Evolutionary conservation across 2,888 invertebrate species (phyloP), one percentile per base, ranked within the genome.

Genomic region (Leptodirus hochenwartii): DNA sequence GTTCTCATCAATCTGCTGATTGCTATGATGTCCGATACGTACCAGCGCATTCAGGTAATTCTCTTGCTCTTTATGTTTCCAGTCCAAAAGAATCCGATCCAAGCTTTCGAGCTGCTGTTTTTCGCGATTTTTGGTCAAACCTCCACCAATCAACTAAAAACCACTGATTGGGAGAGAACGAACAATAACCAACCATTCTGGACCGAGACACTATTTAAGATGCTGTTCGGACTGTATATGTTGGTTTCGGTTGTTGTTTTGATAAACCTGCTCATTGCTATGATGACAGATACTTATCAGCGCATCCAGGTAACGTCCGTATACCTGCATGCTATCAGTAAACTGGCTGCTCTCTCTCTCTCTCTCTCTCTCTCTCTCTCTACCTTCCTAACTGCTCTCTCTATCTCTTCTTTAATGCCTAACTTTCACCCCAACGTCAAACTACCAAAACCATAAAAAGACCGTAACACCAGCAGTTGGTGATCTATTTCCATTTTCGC

Each of bases 221-320:
- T 81, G 51, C 73, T 79, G 43, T 82, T 80, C 59, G 84, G 82
- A 46, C 77, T 90, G 53, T 99, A 98, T 68, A 85, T 98, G 87
- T 69, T 96, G 76, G 93, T 98, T 49, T 93, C 95, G 40, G 85
- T 98, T 50, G 88, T 98, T 54, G 98, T 98, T 47, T 74, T 98
- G 47, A 96, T 98, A 64, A 98, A 98, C 64, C 73, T 98, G 43
- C 80, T 98, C 56, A 98, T 98, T 69, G 98, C 98, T 67, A 98
- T 98, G 96, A 96, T 98, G 95, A 93, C 95, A 53, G 96, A 98
- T 69, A 98, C 98, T 37, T 98, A 98, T 60, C 96, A 98, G 59
- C 70, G 91, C 54, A 96, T 96, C 54, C 91, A 96, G 72, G 90
- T 79, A 73, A 68, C 59, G 51, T n/a, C n/a, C n/a, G 6, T 17